Percentiles rank a stretch among this genome's conserved stretches.
phyloP scores from a whole-genome alignment of 30 jellyfish, hydroid and myxozoan genomes.

The Clytia hemisphaerica region DNA sequence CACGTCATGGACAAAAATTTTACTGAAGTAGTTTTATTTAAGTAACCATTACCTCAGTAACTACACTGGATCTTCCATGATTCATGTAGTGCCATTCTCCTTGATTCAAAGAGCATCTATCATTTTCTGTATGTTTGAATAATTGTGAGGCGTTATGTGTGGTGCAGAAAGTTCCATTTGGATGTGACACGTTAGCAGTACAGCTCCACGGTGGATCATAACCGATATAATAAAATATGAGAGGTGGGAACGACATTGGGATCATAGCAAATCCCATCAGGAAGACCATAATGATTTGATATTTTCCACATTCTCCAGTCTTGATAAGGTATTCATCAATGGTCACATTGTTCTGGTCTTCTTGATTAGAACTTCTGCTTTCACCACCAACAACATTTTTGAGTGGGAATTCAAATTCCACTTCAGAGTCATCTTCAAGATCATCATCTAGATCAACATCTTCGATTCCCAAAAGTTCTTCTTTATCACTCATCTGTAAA shows the following conservation, averaged over 20 bases:
- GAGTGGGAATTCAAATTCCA: too few species aligned
- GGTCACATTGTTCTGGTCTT: too few species aligned
- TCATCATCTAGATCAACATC: too few species aligned
- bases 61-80: constrained; percentile 24
- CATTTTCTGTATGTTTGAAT: background rate
- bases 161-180: background rate
- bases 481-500: too few species aligned
- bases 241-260: constrained; percentile 43
- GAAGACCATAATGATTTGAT: constrained; percentile 33
- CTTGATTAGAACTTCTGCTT: too few species aligned
- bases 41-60: constrained; percentile 47
- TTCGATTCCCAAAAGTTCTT: too few species aligned
- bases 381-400: too few species aligned
- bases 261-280: constrained; percentile 20
- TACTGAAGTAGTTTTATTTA: background rate
- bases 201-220: constrained; percentile 78
- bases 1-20: too few species aligned
- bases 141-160: too few species aligned
- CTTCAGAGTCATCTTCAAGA: too few species aligned
- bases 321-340: constrained; percentile 40
- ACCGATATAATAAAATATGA: constrained; percentile 75
- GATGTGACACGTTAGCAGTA: background rate
- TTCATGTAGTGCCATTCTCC: constrained; percentile 46
- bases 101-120: constrained; percentile 55
- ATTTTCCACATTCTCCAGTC: constrained; percentile 73